Percentiles rank a stretch among this genome's conserved stretches.
Evolutionary conservation across 2,113 vertebrate species (phyloP).

Genomic region (Peromyscus polionotus): DNA sequence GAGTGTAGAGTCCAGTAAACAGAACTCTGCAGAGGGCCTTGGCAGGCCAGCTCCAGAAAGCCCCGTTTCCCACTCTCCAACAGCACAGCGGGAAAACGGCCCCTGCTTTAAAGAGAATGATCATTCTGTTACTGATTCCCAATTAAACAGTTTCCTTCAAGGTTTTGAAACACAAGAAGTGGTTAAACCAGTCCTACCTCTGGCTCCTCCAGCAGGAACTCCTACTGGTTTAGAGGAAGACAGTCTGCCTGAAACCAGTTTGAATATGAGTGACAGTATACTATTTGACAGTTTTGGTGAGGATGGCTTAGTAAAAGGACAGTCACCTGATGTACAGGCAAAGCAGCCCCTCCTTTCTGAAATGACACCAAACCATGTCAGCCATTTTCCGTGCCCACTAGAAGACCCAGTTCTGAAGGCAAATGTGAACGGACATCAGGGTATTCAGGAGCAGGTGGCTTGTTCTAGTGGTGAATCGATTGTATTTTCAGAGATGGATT

Average conservation of each 20-base stretch:
- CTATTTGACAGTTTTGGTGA: constrained; percentile 95
- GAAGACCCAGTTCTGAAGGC: not conserved
- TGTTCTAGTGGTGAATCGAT: constrained; percentile 85
- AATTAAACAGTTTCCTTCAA: constrained; percentile 93
- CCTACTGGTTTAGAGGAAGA: constrained; percentile 68
- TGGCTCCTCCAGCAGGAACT: constrained; percentile 60
- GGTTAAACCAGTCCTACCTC: constrained; percentile 61
- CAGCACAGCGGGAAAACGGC: constrained; percentile 64
- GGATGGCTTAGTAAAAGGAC: constrained; percentile 80
- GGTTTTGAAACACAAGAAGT: constrained; percentile 90
- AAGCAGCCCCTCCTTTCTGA: constrained; percentile 70
- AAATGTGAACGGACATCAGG: constrained; percentile 54
- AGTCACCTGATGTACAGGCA: constrained; percentile 54
- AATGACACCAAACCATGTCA: constrained; percentile 31
- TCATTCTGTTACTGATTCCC: constrained; percentile 94
- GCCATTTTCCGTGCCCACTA: not conserved
- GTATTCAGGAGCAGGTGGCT: constrained; percentile 19
- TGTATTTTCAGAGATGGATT: constrained; percentile 92
- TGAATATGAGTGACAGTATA: constrained; percentile 94
- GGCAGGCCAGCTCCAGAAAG: constrained; percentile 54
- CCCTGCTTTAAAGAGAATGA: constrained; percentile 84
- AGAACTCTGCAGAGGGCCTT: not conserved
- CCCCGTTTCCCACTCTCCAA: constrained; percentile 48
- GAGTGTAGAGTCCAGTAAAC: constrained; percentile 16
- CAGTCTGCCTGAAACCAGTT: constrained; percentile 85